A percentile compares a stretch with the other conserved stretches of the same genome.
Evolutionary conservation across 2,113 vertebrate species (phyloP).

Genomic region (Lucifuga dentata): DNA sequence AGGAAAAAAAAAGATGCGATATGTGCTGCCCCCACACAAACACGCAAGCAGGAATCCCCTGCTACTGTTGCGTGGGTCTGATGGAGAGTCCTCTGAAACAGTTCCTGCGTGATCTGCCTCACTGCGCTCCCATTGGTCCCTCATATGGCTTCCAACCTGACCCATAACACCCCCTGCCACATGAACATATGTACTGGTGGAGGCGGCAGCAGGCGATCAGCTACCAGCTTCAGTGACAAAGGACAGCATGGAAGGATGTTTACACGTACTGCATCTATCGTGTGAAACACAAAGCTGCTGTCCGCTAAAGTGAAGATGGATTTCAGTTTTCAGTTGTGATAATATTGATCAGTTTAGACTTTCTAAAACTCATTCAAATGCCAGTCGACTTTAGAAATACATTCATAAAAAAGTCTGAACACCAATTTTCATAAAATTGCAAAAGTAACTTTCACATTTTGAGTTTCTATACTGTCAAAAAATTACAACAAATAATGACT

Average conservation of each 20-base stretch:
- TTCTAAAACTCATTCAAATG: conserved; percentile 1
- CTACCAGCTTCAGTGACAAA: conserved; percentile 25
- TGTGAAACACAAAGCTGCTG: too few species aligned
- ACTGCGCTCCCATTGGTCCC: conserved; percentile 56
- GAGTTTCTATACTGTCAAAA: conserved; percentile 15
- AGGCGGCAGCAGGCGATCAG: conserved; percentile 51
- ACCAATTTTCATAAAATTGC: too few species aligned
- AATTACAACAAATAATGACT: conserved; percentile 10
- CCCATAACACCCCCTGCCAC: conserved; percentile 65
- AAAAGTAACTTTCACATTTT: conserved; percentile 31
- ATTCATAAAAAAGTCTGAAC: too few species aligned
- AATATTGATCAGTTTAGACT: background rate
- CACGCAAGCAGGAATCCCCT: conserved; percentile 70
- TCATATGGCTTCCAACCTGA: conserved; percentile 75
- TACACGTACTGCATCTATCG: too few species aligned
- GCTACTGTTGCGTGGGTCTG: conserved; percentile 48
- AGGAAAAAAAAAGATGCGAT: conserved; percentile 1
- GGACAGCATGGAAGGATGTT: conserved; percentile 22
- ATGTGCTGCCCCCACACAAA: conserved; percentile 29
- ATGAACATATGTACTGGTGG: conserved; percentile 72
- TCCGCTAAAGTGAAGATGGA: too few species aligned
- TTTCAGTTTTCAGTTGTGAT: conserved; percentile 25
- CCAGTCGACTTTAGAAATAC: background rate
- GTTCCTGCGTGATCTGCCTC: conserved; percentile 45
- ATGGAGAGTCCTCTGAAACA: conserved; percentile 59